Base-by-base conservation (phyloP, 2,888 invertebrate genomes). In the Conchocele bisecta region DNA sequence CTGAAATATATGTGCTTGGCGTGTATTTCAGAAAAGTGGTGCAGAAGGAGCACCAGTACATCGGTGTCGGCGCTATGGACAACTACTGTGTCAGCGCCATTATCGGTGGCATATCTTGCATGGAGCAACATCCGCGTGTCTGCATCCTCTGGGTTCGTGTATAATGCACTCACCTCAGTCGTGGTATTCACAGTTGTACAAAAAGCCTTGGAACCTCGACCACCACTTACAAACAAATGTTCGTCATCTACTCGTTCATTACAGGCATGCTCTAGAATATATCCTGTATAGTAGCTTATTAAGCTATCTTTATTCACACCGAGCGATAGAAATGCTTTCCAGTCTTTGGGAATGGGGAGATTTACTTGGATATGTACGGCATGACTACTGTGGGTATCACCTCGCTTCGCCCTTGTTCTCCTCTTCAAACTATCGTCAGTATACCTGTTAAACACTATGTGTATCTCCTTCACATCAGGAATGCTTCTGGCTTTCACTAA, bases 1-100 rank as follows among this genome's bases (percentile, higher is more conserved):
- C 15, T 9, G 15, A 63, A 6, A 29, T 37, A 50, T 1, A 66
- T 29, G 3, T 44, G 1, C 1, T 7, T 15, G 6, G 15, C 24
- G 15, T 15, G n/a, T 13, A 53, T 44, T 1, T 13, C n/a, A n/a
- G n/a, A n/a, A n/a, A 6, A 29, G 35, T 63, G 63, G 22, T 69
- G 69, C 17, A 58, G 11, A 6, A 69, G 17, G n/a, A 69, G 37
- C 5, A 69, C 51, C 5, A 69, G 26, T 3, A 69, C 69, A 58
- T 69, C 69, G 22, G 63, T 69, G 33, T 69, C 69, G 13, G 63
- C 63, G 24, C 50, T 42, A 6, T 17, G 13, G 6, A 69, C 42
- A 33, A 50, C 50, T 15, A 69, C 42, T 3, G n/a, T n/a, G 4
- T 48, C 22, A 11, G 28, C 26, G 13, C 63, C 69, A 13, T 11